Conservation (phyloP, 2,797 vertebrate species). For the Lagodon rhomboides region DNA sequence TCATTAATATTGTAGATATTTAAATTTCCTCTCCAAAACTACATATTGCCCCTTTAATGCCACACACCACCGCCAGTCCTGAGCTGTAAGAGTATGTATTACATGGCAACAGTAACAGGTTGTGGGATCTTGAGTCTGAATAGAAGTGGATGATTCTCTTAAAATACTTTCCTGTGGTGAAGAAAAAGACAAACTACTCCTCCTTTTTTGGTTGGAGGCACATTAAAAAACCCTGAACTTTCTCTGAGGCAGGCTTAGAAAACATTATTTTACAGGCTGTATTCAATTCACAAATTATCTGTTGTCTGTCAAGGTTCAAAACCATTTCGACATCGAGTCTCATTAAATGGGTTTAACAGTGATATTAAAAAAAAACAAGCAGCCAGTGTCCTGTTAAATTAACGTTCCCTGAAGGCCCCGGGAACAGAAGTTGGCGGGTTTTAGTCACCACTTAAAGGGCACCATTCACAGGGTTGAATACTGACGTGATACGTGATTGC, state of each 20-base stretch:
- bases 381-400: not conserved
- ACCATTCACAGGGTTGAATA: conserved; percentile 31
- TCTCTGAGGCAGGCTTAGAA: not conserved
- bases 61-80: not conserved
- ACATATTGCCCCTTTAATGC: not conserved
- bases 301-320: not conserved
- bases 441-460: conserved; percentile 24
- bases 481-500: conserved; percentile 6
- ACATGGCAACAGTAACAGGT: not conserved
- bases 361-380: not conserved
- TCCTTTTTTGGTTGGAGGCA: not conserved
- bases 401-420: not conserved
- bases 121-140: not conserved
- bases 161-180: not conserved
- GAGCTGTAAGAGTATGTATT: not conserved
- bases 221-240: not conserved
- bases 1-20: no score
- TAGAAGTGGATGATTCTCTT: not conserved
- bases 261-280: not conserved
- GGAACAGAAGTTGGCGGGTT: conserved; percentile 17
- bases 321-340: not conserved
- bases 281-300: not conserved
- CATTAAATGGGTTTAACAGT: not conserved
- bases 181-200: not conserved
- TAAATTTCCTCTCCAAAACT: no score